These are phyloP conservation scores for Drosophila parabipectinata DNA, from an alignment of 1,140 invertebrate species.

Conservation along the genomic window DNA sequence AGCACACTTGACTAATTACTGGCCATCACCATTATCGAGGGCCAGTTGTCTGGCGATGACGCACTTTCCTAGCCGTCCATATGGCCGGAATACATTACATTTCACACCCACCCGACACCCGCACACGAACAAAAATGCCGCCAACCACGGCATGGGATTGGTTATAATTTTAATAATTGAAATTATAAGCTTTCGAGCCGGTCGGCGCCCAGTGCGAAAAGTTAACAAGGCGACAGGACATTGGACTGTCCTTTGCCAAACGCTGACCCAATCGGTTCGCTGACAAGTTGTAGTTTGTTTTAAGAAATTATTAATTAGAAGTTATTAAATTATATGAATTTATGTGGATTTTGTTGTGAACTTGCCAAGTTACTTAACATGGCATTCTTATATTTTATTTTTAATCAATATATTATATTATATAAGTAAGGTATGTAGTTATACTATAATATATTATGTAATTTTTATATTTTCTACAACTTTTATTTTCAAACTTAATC, in stretches of 20 bases:
- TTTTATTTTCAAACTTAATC: no score
- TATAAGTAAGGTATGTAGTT: background rate
- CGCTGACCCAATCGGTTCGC: background rate
- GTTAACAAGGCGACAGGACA: background rate
- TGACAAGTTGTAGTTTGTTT: conserved; percentile 1
- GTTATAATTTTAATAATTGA: conserved; percentile 67
- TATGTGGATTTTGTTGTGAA: background rate
- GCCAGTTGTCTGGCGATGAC: conserved; percentile 39
- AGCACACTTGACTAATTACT: conserved; percentile 1
- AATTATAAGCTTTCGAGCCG: conserved; percentile 32
- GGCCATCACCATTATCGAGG: background rate
- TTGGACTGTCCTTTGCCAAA: background rate
- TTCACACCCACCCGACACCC: conserved; percentile 14
- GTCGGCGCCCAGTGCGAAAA: conserved; percentile 25
- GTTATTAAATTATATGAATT: background rate
- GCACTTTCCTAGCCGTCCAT: conserved; percentile 47
- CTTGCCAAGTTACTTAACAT: background rate
- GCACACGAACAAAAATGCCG: background rate
- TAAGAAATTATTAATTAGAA: background rate
- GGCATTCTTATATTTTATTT: background rate
- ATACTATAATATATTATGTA: background rate
- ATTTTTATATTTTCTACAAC: background rate
- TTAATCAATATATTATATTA: background rate
- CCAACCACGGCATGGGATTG: conserved; percentile 7
- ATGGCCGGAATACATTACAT: conserved; percentile 50